Evolutionary conservation across 2,888 invertebrate genomes (phyloP).

Genomic region (Epinotia ramella): DNA sequence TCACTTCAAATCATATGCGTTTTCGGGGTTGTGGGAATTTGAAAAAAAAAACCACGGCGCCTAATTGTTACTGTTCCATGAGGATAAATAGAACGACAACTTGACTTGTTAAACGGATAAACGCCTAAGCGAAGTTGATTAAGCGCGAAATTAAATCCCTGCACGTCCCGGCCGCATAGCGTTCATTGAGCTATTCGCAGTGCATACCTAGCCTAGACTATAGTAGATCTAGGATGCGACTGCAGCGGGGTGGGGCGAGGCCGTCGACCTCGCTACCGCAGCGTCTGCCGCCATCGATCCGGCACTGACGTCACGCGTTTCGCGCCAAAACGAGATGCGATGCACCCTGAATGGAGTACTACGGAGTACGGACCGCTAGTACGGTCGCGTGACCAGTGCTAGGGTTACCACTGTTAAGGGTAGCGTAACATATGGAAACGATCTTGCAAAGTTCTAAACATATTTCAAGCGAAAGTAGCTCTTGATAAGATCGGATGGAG

Average conservation of each 20-base stretch:
- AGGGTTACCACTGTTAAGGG: constrained; percentile 10
- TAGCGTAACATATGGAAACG: background rate
- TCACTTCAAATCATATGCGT: background rate
- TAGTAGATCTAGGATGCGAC: constrained; percentile 79
- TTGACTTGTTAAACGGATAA: constrained; percentile 23
- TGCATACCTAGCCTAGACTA: constrained; percentile 66
- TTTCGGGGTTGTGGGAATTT: background rate
- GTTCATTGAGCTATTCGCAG: constrained; percentile 70
- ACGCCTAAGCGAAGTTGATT: constrained; percentile 23
- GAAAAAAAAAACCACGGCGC: constrained; percentile 32
- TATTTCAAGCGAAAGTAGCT: background rate
- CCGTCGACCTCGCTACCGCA: constrained; percentile 84
- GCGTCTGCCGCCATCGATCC: constrained; percentile 86
- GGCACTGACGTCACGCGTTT: constrained; percentile 84
- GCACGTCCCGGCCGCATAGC: constrained; percentile 63
- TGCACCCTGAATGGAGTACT: constrained; percentile 81
- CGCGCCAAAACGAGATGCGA: constrained; percentile 83
- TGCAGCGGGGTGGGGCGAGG: constrained; percentile 78
- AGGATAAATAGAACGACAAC: constrained; percentile 19
- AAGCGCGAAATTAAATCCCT: constrained; percentile 45
- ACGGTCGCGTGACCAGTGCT: constrained; percentile 68
- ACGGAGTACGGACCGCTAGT: constrained; percentile 69
- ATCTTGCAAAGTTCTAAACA: background rate
- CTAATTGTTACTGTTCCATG: background rate
- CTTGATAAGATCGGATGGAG: background rate